A percentile compares a stretch with the other conserved stretches of the same genome.
Conservation (phyloP, 92 coral and sea anemone genomes). For the Muricea muricata region DNA sequence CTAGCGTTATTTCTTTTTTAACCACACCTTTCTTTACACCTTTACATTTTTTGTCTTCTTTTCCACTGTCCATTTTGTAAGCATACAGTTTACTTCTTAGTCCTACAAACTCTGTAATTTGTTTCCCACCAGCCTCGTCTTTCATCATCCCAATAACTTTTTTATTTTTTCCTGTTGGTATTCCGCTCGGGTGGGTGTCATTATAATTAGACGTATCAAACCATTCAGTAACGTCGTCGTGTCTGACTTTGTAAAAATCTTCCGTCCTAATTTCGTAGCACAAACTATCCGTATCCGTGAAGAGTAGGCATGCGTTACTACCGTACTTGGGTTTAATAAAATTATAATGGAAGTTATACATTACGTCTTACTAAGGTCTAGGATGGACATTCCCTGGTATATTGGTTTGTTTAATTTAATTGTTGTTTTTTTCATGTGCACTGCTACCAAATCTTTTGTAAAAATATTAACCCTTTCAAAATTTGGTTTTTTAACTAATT, state of each 20-base stretch:
- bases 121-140: neutral
- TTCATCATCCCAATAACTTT: neutral
- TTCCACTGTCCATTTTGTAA: neutral
- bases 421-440: slow-evolving; percentile 71
- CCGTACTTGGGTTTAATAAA: neutral
- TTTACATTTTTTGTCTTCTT: neutral
- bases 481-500: slow-evolving; percentile 18
- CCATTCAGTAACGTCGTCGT: neutral
- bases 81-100: slow-evolving; percentile 56
- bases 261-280: neutral
- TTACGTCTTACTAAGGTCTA: slow-evolving; percentile 63
- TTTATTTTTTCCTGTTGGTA: neutral
- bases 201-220: slow-evolving; percentile 16
- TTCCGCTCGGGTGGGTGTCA: neutral
- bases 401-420: slow-evolving; percentile 67
- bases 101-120: slow-evolving; percentile 45
- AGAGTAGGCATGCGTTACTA: slow-evolving; percentile 2
- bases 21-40: neutral
- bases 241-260: slow-evolving; percentile 26
- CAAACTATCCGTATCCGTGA: slow-evolving; percentile 43
- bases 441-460: slow-evolving; percentile 59
- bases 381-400: slow-evolving; percentile 80
- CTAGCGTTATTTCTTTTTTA: neutral
- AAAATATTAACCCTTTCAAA: slow-evolving; percentile 62
- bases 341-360: neutral